Percentiles rank a stretch among this genome's conserved stretches.
These are phyloP conservation scores for Planococcus citri DNA, from an alignment of 1,140 invertebrate species.

Conservation along the genomic window DNA sequence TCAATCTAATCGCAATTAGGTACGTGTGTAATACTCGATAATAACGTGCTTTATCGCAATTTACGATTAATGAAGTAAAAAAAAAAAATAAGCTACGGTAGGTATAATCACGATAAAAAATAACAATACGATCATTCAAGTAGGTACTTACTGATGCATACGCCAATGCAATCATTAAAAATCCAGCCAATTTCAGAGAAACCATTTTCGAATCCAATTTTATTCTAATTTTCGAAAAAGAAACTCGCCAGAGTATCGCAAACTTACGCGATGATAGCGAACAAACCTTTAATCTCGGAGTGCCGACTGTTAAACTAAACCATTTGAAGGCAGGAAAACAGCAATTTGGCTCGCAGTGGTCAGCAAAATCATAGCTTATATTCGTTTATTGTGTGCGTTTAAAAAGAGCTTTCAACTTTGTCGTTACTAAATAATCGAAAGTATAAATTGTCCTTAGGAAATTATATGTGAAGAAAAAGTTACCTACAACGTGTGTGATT, in stretches of 20 bases:
- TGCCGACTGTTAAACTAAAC: background rate
- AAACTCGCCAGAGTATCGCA: background rate
- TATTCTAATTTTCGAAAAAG: background rate
- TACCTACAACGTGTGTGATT: too few relatives aligned
- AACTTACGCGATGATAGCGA: background rate
- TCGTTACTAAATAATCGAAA: too few relatives aligned
- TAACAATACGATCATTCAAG: too few relatives aligned
- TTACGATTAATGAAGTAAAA: too few relatives aligned
- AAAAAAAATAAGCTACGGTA: too few relatives aligned
- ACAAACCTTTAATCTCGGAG: background rate
- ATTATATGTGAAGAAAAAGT: too few relatives aligned
- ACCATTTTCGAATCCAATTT: background rate
- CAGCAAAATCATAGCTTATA: background rate
- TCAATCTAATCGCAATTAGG: too few relatives aligned
- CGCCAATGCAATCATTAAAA: background rate
- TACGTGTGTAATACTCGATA: too few relatives aligned
- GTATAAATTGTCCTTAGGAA: too few relatives aligned
- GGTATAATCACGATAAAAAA: too few relatives aligned
- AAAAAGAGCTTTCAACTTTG: too few relatives aligned
- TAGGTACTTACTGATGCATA: background rate
- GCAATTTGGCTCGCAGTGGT: background rate
- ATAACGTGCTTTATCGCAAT: too few relatives aligned
- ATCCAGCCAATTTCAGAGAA: background rate
- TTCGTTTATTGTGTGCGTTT: background rate
- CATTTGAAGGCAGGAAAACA: background rate